These are phyloP conservation scores for Hypsopygia costalis DNA, from an alignment of 2,888 invertebrate species.

Conservation along the genomic window DNA sequence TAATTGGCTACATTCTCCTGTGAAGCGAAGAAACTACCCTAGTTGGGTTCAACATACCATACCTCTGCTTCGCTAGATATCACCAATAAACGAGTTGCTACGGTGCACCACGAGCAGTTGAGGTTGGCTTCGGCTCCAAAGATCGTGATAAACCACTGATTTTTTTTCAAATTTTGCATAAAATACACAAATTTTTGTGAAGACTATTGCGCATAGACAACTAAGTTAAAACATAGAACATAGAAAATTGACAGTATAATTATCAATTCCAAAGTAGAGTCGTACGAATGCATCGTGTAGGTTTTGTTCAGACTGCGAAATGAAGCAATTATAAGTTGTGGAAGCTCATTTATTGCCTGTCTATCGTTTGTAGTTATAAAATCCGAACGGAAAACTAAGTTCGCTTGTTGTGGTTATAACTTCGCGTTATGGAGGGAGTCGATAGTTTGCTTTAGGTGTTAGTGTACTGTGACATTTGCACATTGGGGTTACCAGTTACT, in stretches of 20 bases:
- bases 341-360: slow-evolving; percentile 74
- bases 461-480: slow-evolving; percentile 24
- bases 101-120: too few relatives aligned
- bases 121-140: too few relatives aligned
- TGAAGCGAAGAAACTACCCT: too few relatives aligned
- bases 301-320: slow-evolving; percentile 55
- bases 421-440: slow-evolving; percentile 33
- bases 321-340: slow-evolving; percentile 78
- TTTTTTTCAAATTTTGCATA: too few relatives aligned
- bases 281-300: not conserved
- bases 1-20: too few relatives aligned
- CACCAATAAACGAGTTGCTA: too few relatives aligned
- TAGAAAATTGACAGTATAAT: not conserved
- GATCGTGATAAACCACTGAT: too few relatives aligned
- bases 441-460: slow-evolving; percentile 29
- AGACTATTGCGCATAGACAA: too few relatives aligned
- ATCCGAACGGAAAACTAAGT: slow-evolving; percentile 64
- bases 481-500: not conserved
- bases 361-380: slow-evolving; percentile 71
- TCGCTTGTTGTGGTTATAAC: slow-evolving; percentile 52
- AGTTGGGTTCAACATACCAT: too few relatives aligned
- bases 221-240: not conserved
- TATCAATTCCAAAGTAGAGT: not conserved
- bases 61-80: too few relatives aligned
- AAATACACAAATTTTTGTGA: too few relatives aligned